phyloP scores from a whole-genome alignment of 35 echinoderm and acorn worm species.

The Strongylocentrotus purpuratus region DNA sequence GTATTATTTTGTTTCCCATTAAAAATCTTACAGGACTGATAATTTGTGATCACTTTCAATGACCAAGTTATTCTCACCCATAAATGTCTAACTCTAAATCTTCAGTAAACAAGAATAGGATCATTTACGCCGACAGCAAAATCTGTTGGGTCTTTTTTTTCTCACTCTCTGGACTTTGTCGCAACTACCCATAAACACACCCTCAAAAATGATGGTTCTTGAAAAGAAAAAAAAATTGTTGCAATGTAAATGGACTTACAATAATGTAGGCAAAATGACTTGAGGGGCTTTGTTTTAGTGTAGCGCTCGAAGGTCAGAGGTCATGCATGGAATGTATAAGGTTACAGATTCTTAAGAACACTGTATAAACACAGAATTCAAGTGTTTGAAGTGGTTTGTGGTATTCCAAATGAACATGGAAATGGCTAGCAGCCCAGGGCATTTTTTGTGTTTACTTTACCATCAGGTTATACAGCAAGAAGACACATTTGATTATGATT shows the following conservation, averaged over 20 bases:
- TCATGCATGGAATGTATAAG: neutral
- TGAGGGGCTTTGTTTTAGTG: conserved; percentile 10
- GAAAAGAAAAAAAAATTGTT: no score
- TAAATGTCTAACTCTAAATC: no score
- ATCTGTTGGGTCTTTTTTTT: no score
- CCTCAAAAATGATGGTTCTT: no score
- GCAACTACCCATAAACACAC: no score
- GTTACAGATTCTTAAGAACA: neutral
- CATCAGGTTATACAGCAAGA: neutral
- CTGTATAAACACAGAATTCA: neutral
- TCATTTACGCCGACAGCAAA: no score
- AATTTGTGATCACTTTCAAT: no score
- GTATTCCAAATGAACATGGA: conserved; percentile 2
- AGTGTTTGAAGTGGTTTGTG: conserved; percentile 10
- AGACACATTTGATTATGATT: neutral
- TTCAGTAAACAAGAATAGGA: no score
- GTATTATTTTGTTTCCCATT: no score
- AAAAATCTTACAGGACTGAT: no score
- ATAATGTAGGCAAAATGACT: neutral
- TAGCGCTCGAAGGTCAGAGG: neutral
- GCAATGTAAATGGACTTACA: neutral
- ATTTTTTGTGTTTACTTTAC: neutral
- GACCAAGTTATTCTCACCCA: no score
- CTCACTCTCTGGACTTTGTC: no score
- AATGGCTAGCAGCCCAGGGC: neutral